phyloP scores from a whole-genome alignment of 2,797 vertebrate genomes.

The Toxotes lorentzi region DNA sequence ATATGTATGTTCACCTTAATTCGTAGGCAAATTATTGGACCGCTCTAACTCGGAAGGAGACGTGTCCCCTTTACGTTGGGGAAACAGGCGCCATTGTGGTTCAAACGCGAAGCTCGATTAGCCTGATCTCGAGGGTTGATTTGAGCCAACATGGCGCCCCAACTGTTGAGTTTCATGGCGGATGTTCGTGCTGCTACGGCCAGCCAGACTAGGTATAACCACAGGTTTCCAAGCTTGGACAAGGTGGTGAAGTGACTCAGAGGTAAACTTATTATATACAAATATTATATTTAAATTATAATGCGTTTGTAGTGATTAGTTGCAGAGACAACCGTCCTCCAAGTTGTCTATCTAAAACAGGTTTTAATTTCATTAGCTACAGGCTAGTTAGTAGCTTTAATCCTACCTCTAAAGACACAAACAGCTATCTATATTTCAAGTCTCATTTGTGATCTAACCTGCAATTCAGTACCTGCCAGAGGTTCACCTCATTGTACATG shows the following conservation, averaged over 20 bases:
- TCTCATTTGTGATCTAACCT: neutral
- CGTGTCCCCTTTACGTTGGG: constrained; percentile 64
- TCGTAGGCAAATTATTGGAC: constrained; percentile 50
- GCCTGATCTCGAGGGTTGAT: accelerated
- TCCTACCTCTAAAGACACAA: neutral
- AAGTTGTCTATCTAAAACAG: neutral
- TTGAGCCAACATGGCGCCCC: constrained; percentile 74
- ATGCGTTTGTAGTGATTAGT: neutral
- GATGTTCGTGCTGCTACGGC: neutral
- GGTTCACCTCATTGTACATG: neutral
- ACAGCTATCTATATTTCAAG: neutral
- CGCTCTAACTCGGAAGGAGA: constrained; percentile 38
- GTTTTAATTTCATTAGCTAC: neutral
- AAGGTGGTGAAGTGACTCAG: constrained; percentile 18
- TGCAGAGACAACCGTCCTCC: neutral
- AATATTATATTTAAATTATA: neutral
- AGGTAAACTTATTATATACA: constrained; percentile 57
- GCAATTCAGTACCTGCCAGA: neutral
- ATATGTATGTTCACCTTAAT: neutral
- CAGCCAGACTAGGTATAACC: neutral
- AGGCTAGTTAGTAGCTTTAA: neutral
- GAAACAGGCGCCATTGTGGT: constrained; percentile 81
- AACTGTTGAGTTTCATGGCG: constrained; percentile 26
- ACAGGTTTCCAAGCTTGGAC: constrained; percentile 41
- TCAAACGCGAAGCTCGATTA: constrained; percentile 2